Evolutionary conservation across 2,113 vertebrate genomes (phyloP).

Genomic region (Machaerirhynchus nigripectus): DNA sequence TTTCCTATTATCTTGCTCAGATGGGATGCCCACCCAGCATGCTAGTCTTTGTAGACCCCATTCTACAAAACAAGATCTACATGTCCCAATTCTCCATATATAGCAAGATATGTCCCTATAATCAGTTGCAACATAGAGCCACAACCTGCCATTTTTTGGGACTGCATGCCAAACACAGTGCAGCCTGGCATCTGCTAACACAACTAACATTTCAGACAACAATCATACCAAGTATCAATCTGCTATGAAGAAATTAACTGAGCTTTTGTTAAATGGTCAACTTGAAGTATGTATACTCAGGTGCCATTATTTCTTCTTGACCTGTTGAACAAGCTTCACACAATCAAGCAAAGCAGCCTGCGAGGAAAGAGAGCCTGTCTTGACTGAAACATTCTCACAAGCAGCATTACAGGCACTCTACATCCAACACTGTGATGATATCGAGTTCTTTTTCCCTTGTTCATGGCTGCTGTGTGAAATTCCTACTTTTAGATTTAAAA

Average conservation of each 20-base stretch:
- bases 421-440: background rate
- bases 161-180: background rate
- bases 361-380: background rate
- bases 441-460: accelerated
- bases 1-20: background rate
- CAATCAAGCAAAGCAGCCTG: accelerated
- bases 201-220: background rate
- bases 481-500: background rate
- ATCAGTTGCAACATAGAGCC: background rate
- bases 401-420: background rate
- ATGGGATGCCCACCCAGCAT: accelerated
- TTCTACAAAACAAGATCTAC: background rate
- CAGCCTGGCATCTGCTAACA: background rate
- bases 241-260: background rate
- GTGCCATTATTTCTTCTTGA: background rate
- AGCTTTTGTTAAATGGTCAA: background rate
- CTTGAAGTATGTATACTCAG: background rate
- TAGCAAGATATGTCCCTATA: background rate
- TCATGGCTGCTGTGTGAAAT: background rate
- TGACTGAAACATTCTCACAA: background rate
- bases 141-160: background rate
- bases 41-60: background rate
- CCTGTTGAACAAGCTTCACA: background rate
- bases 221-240: background rate
- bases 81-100: accelerated